A percentile compares a stretch with the other conserved stretches of the same genome.
These are phyloP conservation scores for Bagarius yarrelli DNA, from an alignment of 2,113 vertebrate genomes.

Conservation along the genomic window DNA sequence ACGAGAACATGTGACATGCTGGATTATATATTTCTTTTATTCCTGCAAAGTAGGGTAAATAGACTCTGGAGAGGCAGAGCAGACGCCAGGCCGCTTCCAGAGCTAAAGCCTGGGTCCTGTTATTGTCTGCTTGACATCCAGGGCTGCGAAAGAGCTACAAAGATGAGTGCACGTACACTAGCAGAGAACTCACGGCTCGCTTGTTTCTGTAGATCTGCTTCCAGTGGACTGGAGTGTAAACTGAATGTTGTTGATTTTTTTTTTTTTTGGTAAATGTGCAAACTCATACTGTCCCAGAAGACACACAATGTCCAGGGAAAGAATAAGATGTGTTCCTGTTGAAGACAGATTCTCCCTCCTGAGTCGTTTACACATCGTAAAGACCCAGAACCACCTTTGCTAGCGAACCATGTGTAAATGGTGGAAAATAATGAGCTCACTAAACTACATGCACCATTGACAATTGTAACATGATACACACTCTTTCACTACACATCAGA, in stretches of 20 bases:
- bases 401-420: constrained; percentile 23
- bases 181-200: background rate
- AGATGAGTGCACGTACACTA: background rate
- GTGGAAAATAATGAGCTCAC: background rate
- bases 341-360: constrained; percentile 55
- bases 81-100: constrained; percentile 43
- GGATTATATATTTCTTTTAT: constrained; percentile 20
- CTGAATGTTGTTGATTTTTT: background rate
- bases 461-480: background rate
- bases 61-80: constrained; percentile 38
- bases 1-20: constrained; percentile 7
- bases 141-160: background rate
- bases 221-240: background rate
- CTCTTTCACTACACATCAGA: constrained; percentile 11
- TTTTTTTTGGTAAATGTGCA: background rate
- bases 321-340: constrained; percentile 68
- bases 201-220: background rate
- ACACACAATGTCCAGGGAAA: constrained; percentile 27
- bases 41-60: constrained; percentile 47
- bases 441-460: background rate
- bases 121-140: constrained; percentile 32
- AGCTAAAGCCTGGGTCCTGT: constrained; percentile 51
- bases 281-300: constrained; percentile 19
- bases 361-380: constrained; percentile 68
- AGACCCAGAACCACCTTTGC: constrained; percentile 48